Evolutionary conservation across 1,140 invertebrate species (phyloP), one percentile per base, ranked within the genome.

Genomic region (Mercenaria mercenaria): DNA sequence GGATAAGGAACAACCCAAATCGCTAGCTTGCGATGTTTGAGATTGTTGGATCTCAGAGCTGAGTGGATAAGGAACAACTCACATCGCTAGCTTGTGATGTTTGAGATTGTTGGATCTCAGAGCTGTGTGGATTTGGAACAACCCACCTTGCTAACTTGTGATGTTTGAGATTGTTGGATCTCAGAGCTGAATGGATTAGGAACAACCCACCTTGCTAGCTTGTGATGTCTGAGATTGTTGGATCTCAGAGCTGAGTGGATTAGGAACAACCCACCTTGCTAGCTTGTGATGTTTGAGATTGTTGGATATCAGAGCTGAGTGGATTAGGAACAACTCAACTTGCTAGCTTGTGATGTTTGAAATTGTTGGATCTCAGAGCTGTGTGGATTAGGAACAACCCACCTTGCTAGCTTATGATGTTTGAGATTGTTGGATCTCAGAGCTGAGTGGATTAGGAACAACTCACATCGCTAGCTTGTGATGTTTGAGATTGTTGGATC

Each of bases 211-310:
- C 91, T 91, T 47, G 92, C 92, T 20, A 93, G 83, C 37, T 77
- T 79, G 32, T 91, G 86, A 52, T 93, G 92, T 37, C 89, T 69
- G 34, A 69, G 81, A 13, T 81, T 91, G 13, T 67, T 80, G 18
- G 93, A 93, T 56, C 91, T 94, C 52, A 94, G 82, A 13, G 92
- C 92, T 15, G 92, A 91, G 56, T 94, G 92, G 23, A 94, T 94
- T 23, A 94, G 86, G 29, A 94, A 93, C 69, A 91, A 67, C n/a
- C n/a, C 89, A 92, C 92, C 91, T 91, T 47, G 92, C 92, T 20
- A 93, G 83, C 37, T 77, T 79, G 32, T 91, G 86, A 52, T 93
- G 92, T 37, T 90, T 69, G 34, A 69, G 81, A 13, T 81, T 91
- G 13, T 67, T 80, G 18, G 93, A 93, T 56, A 91, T 94, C 52